Percentiles rank a stretch among this genome's conserved stretches.
Conservation (phyloP, 2,797 vertebrate species). For the Acipenser ruthenus region DNA sequence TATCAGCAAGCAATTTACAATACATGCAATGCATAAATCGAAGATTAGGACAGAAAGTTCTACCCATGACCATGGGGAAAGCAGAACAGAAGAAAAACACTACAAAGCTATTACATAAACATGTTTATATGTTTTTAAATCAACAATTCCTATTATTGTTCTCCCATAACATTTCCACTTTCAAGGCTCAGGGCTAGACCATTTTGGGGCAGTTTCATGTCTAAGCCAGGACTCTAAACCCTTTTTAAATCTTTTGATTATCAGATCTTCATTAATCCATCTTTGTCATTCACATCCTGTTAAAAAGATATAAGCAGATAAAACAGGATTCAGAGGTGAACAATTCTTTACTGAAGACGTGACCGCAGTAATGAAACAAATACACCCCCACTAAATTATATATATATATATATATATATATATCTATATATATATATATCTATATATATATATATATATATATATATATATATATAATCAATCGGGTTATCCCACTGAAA, state of each 20-base stretch:
- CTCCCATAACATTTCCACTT: conserved; percentile 11
- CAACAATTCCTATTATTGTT: neutral
- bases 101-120: neutral
- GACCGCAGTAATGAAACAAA: too few relatives aligned
- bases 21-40: neutral
- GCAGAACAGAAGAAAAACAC: neutral
- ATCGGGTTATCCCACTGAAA: too few relatives aligned
- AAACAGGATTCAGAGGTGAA: conserved; percentile 4
- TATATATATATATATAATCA: too few relatives aligned
- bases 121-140: conserved; percentile 9
- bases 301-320: conserved; percentile 7
- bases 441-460: too few relatives aligned
- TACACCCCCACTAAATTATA: too few relatives aligned
- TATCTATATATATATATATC: too few relatives aligned
- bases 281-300: conserved; percentile 13
- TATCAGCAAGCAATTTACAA: neutral
- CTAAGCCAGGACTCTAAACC: neutral
- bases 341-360: too few relatives aligned
- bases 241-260: conserved; percentile 13
- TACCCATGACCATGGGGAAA: conserved; percentile 3
- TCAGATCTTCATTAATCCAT: conserved; percentile 16
- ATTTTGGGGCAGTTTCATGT: conserved; percentile 7
- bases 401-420: too few relatives aligned
- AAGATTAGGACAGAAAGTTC: neutral
- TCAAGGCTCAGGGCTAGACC: neutral